phyloP scores from a whole-genome alignment of 2,888 invertebrate species.

The Microplitis deprimator region DNA sequence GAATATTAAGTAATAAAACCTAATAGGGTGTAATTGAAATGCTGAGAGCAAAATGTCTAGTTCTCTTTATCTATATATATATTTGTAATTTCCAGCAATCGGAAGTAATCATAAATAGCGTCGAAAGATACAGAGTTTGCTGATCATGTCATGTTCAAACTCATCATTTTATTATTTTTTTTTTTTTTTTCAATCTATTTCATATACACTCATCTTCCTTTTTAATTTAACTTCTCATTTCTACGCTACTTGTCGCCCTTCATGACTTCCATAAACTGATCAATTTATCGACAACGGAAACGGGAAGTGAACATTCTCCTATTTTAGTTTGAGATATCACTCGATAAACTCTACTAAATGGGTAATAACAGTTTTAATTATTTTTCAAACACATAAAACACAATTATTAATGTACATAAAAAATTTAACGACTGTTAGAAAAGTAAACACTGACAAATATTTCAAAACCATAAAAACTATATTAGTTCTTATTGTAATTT shows the following conservation, averaged over 20 bases:
- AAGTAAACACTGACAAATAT: background rate
- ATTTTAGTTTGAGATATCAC: conserved; percentile 37
- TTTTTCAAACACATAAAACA: background rate
- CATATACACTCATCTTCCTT: background rate
- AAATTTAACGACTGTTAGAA: background rate
- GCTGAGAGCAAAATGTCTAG: conserved; percentile 16
- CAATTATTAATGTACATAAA: background rate
- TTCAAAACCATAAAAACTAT: background rate
- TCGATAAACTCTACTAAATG: background rate
- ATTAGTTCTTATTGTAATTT: background rate
- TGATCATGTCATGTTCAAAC: background rate
- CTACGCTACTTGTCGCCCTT: background rate
- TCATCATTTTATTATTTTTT: conserved; percentile 18
- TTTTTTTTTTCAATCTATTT: conserved; percentile 20
- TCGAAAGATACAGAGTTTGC: conserved; percentile 11
- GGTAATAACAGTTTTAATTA: background rate
- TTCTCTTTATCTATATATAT: background rate
- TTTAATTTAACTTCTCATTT: background rate
- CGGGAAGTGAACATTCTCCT: conserved; percentile 48
- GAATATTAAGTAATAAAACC: conserved; percentile 3
- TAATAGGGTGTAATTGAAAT: background rate
- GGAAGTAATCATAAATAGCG: conserved; percentile 57
- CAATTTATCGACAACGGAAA: conserved; percentile 46
- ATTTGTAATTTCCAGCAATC: conserved; percentile 60
- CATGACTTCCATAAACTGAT: conserved; percentile 30